Evolutionary conservation across 2,797 vertebrate species (phyloP), one percentile per base, ranked within the genome.

Genomic region (Gadopsis marmoratus): DNA sequence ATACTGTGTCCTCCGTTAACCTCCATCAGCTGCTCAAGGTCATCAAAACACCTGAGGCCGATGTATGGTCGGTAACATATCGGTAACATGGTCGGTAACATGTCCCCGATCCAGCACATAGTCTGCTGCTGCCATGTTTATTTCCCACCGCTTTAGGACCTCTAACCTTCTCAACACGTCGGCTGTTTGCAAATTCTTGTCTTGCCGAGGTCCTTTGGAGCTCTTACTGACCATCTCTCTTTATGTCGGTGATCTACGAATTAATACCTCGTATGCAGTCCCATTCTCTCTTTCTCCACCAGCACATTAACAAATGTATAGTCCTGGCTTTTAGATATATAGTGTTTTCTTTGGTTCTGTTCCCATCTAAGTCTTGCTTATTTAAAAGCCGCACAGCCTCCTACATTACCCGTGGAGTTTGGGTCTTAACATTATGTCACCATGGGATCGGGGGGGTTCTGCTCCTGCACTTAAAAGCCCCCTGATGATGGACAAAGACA

Each of bases 401-500:
- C 90, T 93, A 86, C 89, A 92, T 94, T 93, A 94, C 89, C 91
- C 83, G 73, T 10, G 67, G 88, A 90, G 89, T 85, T 86, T 55
- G 54, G 71, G 79, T 75, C 87, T 84, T 68, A 86, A 84, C 86
- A 86, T 92, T 79, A 91, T 92, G 91, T 94, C 91, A 93, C 88
- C 62, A 45, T 86, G 88, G 91, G 86, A 87, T 77, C 39, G 31
- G 47, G 48, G 68, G 87, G n/a, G 76, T 88, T 91, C 91, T 86
- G 88, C 89, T 78, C 54, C 79, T 91, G 91, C 90, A 90, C 92
- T 93, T 94, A 94, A 95, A 94, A 93, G 91, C 90, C 86, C 92
- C 85, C 87, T 45, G 94, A 95, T 93, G 94, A 95, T 66, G 65
- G 94, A 95, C 91, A 84, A 87, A 92, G 90, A 89, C 93, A 87